These are phyloP conservation scores for Penaeus vannamei DNA, from an alignment of 1,140 invertebrate genomes.

Conservation along the genomic window DNA sequence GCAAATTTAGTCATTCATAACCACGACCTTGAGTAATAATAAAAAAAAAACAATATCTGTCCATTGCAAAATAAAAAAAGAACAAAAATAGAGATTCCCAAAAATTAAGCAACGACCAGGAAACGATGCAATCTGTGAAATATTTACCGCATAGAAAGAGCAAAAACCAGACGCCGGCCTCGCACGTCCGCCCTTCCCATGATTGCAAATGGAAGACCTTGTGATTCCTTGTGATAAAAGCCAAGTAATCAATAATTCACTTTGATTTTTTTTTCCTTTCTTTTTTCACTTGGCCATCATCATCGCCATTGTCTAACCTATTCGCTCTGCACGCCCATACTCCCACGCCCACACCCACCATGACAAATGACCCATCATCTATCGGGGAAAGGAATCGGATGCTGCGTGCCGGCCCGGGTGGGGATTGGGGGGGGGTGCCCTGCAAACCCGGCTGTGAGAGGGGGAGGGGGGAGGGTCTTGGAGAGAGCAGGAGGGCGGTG, in stretches of 20 bases:
- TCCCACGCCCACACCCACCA: slow-evolving; percentile 43
- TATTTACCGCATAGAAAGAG: too few relatives aligned
- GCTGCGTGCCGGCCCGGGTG: not conserved
- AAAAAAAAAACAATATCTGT: too few relatives aligned
- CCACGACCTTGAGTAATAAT: too few relatives aligned
- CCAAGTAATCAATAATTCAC: slow-evolving; percentile 36
- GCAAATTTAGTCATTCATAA: too few relatives aligned
- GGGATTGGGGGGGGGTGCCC: not conserved
- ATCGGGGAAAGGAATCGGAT: slow-evolving; percentile 43
- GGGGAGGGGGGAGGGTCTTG: not conserved
- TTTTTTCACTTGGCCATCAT: not conserved
- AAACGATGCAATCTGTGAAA: too few relatives aligned
- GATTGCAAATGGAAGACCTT: slow-evolving; percentile 1
- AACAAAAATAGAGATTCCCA: not conserved
- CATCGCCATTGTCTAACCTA: slow-evolving; percentile 26
- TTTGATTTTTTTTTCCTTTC: not conserved
- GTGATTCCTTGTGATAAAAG: slow-evolving; percentile 33
- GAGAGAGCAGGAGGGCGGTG: not conserved
- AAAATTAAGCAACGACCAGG: not conserved
- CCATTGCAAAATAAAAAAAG: not conserved
- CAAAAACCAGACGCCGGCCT: too few relatives aligned
- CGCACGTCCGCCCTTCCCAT: not conserved
- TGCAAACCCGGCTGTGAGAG: not conserved
- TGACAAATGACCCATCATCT: slow-evolving; percentile 51
- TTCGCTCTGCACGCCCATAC: slow-evolving; percentile 35